Base-by-base conservation (phyloP, 1,140 invertebrate species). In the Whitmania pigra region DNA sequence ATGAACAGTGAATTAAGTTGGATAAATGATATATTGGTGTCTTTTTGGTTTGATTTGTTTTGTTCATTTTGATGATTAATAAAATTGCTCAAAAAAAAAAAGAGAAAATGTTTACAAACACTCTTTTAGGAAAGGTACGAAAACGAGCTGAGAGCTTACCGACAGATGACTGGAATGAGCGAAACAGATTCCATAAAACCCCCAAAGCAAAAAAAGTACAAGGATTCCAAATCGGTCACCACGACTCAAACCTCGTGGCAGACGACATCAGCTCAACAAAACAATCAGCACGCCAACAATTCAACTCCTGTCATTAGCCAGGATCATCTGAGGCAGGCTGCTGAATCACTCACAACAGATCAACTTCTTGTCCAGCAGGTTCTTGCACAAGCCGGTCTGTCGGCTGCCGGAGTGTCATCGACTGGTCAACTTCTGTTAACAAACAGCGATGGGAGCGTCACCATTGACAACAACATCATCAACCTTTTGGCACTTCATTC, bases 91-190 rank as follows among this genome's bases (percentile, higher is more conserved):
- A n/a, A n/a, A n/a, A n/a, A n/a, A n/a, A n/a, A n/a, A n/a, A n/a
- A 7, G 57, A 17, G 18, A 13, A 20, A 18, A 25, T 7, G 5
- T 4, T 63, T 13, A 17, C 43, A 49, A 15, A 17, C 43, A 49
- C 13, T 11, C 13, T 49, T 11, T 49, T 49, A 74, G 74, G 60
- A 74, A 54, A 60, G 66, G 54, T 74, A 74, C 67, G 74, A 74
- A 25, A 55, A 31, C 11, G 71, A 72, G 9, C 55, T 74, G n/a
- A 60, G 67, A 69, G 60, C 49, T 9, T 74, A 74, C 68, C 55
- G 72, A 53, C 72, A 72, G 36, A 53, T 57, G 25, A 74, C 74
- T 20, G 74, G 74, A 60, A 49, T 74, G 20, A 60, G 67, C 36
- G 67, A 53, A 31, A 72, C 74, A 17, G 74, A 74, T 55, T 29